These are phyloP conservation scores for Hipposideros armiger DNA, from an alignment of 2,113 vertebrate genomes.

Conservation along the genomic window DNA sequence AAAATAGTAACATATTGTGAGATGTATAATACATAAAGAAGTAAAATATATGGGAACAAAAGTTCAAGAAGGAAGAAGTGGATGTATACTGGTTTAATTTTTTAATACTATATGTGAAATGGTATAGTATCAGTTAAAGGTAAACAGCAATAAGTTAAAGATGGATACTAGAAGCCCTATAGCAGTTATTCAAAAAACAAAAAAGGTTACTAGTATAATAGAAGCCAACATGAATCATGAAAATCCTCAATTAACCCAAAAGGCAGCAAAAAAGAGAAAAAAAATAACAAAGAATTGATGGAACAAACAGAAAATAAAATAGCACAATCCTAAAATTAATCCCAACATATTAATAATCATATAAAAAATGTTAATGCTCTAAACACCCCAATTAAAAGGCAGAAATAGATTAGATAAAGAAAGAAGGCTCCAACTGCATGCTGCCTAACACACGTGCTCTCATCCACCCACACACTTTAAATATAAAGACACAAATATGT, in stretches of 20 bases:
- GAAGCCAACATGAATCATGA: background rate
- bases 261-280: background rate
- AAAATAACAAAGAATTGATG: background rate
- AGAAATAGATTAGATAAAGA: background rate
- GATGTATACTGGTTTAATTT: background rate
- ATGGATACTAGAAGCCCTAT: background rate
- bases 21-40: background rate
- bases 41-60: background rate
- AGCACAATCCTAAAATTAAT: background rate
- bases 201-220: background rate
- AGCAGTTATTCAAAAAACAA: background rate
- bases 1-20: background rate
- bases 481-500: background rate
- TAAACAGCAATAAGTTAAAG: background rate
- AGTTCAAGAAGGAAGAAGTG: background rate
- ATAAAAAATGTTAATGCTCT: background rate
- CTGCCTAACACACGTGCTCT: background rate
- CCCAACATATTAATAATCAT: background rate
- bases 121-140: background rate
- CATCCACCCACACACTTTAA: background rate
- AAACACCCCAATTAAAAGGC: background rate
- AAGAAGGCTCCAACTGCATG: background rate
- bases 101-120: background rate
- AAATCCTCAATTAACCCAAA: slow-evolving; percentile 4
- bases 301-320: background rate